Conservation (phyloP, 2,113 vertebrate genomes). For the Equus quagga region DNA sequence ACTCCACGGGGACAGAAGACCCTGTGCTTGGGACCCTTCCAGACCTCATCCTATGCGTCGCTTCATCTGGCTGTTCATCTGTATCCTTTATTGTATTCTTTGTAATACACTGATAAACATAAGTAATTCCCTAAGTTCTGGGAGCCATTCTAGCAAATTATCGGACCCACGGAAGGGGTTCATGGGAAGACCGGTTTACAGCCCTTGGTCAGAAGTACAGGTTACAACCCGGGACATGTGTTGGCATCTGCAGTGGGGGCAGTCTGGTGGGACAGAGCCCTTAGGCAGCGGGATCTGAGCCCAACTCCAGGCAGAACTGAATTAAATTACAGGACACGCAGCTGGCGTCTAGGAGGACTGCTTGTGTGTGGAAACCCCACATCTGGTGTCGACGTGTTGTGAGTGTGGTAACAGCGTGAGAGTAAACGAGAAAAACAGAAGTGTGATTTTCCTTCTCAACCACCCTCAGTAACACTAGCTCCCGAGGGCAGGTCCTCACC, state of each 20-base stretch:
- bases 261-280: neutral
- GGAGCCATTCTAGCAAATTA: neutral
- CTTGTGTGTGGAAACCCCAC: neutral
- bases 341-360: too few species aligned
- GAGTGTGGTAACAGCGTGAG: neutral
- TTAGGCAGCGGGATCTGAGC: neutral
- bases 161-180: neutral
- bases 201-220: neutral
- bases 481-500: neutral
- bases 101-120: neutral
- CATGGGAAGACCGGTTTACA: neutral
- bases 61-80: neutral
- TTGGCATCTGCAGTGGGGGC: neutral
- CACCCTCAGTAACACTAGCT: neutral
- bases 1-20: neutral
- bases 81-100: neutral
- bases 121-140: neutral
- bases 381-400: neutral
- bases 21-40: neutral
- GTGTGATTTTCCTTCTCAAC: neutral
- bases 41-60: neutral
- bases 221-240: neutral
- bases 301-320: neutral
- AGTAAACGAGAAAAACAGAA: neutral
- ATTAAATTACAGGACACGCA: too few species aligned